These are phyloP conservation scores for Prolemur simus DNA, from an alignment of 2,113 vertebrate species.

Conservation along the genomic window DNA sequence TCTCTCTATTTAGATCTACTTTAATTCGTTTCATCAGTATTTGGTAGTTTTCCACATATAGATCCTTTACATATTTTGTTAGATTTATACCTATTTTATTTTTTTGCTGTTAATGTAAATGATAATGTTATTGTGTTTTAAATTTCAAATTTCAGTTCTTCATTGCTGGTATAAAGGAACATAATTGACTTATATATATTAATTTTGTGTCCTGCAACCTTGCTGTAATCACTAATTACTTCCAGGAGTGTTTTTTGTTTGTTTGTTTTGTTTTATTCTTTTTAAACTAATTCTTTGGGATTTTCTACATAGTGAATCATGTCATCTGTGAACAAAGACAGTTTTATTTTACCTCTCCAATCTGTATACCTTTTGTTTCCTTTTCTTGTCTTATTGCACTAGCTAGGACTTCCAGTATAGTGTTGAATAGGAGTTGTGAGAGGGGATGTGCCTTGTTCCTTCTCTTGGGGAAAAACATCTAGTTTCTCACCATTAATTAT, in stretches of 20 bases:
- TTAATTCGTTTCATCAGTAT: background rate
- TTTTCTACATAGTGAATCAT: background rate
- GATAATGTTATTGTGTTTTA: background rate
- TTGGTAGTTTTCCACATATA: background rate
- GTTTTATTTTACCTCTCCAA: background rate
- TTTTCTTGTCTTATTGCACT: background rate
- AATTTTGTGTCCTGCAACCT: background rate
- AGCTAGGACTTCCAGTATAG: background rate
- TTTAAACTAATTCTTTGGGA: background rate
- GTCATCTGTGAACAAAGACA: background rate
- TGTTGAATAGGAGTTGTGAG: background rate
- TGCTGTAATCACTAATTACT: background rate
- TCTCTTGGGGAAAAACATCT: background rate
- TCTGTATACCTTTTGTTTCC: background rate
- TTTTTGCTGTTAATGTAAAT: background rate
- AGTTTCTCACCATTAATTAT: background rate
- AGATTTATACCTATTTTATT: background rate
- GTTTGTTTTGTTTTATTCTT: background rate
- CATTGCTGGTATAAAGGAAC: background rate
- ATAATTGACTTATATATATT: background rate
- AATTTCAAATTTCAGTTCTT: background rate
- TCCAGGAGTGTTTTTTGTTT: background rate
- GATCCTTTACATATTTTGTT: background rate
- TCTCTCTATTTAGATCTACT: background rate
- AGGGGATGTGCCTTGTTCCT: background rate